phyloP scores from a whole-genome alignment of 1,140 invertebrate species.

The Triops cancriformis region DNA sequence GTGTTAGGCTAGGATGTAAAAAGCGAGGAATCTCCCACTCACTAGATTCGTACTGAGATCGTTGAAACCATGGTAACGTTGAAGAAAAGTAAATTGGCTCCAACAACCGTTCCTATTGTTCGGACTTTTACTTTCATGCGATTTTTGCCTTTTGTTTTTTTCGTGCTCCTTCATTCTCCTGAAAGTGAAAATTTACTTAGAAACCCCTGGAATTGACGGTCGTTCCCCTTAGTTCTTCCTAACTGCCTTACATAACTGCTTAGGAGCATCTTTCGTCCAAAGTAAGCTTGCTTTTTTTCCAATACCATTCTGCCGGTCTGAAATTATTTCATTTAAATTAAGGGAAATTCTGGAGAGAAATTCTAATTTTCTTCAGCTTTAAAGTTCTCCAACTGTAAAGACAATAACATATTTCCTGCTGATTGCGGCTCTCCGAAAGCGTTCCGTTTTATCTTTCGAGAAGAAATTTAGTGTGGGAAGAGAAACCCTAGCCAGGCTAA shows the following conservation, averaged over 20 bases:
- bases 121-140: neutral
- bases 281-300: too few species aligned
- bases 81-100: neutral
- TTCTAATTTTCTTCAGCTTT: too few species aligned
- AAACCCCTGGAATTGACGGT: neutral
- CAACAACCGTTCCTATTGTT: slow-evolving; percentile 3
- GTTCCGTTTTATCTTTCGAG: too few species aligned
- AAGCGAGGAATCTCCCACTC: neutral
- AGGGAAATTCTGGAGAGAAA: too few species aligned
- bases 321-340: too few species aligned
- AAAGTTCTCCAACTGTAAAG: too few species aligned
- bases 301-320: neutral
- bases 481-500: too few species aligned
- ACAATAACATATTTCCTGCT: too few species aligned
- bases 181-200: neutral
- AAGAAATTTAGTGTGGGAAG: too few species aligned
- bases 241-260: neutral
- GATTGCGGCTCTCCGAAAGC: too few species aligned
- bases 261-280: neutral
- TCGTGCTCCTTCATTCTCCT: neutral
- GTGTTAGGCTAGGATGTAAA: too few species aligned
- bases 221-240: neutral
- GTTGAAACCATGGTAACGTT: slow-evolving; percentile 13
- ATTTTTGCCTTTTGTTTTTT: neutral
- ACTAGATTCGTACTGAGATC: neutral